A percentile compares a stretch with the other conserved stretches of the same genome.
These are phyloP conservation scores for Catocala sponsa DNA, from an alignment of 2,888 invertebrate species.

Conservation along the genomic window DNA sequence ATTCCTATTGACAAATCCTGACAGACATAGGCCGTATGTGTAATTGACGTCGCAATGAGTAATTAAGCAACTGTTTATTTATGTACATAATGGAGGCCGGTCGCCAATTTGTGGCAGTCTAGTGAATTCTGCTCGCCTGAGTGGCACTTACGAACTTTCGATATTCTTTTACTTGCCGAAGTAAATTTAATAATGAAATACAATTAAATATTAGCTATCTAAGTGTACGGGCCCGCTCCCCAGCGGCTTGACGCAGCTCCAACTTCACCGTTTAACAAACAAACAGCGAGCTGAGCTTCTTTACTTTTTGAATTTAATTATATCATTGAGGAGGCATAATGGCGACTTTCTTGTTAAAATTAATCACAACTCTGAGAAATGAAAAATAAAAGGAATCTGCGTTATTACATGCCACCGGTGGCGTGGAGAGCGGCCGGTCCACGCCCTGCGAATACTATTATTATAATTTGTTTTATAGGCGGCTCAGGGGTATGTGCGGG, in stretches of 20 bases:
- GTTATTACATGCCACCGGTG: slow-evolving; percentile 37
- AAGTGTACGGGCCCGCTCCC: neutral
- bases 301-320: slow-evolving; percentile 57
- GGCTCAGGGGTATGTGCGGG: neutral
- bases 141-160: neutral
- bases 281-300: slow-evolving; percentile 46
- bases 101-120: neutral
- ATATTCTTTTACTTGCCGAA: neutral
- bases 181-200: slow-evolving; percentile 14
- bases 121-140: neutral
- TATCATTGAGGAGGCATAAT: slow-evolving; percentile 53
- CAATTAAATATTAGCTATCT: slow-evolving; percentile 25
- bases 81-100: neutral
- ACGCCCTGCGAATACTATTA: slow-evolving; percentile 15
- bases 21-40: no score
- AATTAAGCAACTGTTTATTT: slow-evolving; percentile 1
- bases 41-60: neutral
- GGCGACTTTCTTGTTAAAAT: slow-evolving; percentile 52
- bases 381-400: slow-evolving; percentile 50
- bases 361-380: slow-evolving; percentile 51
- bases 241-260: slow-evolving; percentile 5
- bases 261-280: slow-evolving; percentile 54
- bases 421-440: slow-evolving; percentile 4
- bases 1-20: no score
- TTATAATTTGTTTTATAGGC: slow-evolving; percentile 39